phyloP scores from a whole-genome alignment of 2,888 invertebrate species.

The Polydrusus pterygomalis region DNA sequence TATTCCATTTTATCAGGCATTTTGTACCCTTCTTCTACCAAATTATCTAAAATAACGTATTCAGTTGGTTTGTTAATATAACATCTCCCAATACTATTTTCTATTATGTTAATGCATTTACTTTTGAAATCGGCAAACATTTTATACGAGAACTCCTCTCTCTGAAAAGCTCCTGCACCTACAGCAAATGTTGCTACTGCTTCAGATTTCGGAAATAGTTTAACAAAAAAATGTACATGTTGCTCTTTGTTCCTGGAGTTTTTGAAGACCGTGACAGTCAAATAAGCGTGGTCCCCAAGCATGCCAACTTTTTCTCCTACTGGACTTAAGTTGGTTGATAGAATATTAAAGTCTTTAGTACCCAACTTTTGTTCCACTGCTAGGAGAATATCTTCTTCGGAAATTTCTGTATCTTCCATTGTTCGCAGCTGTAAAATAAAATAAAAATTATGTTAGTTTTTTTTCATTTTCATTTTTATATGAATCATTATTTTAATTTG shows the following conservation, averaged over 20 bases:
- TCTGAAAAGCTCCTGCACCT: constrained; percentile 62
- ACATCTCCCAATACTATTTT: constrained; percentile 67
- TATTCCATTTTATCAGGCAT: constrained; percentile 59
- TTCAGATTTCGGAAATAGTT: constrained; percentile 62
- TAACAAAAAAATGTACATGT: constrained; percentile 63
- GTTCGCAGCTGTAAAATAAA: neutral
- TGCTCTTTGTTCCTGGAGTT: constrained; percentile 48
- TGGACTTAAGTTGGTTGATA: constrained; percentile 52
- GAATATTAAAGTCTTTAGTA: constrained; percentile 56
- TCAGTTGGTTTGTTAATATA: constrained; percentile 64
- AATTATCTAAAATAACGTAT: constrained; percentile 70
- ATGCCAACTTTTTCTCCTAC: constrained; percentile 60
- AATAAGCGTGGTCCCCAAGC: constrained; percentile 63
- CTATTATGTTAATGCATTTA: constrained; percentile 55
- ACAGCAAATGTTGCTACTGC: constrained; percentile 61
- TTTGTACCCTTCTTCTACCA: constrained; percentile 65
- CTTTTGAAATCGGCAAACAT: constrained; percentile 58
- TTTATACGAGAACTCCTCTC: constrained; percentile 63
- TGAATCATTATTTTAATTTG: no score
- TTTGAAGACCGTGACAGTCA: constrained; percentile 58
- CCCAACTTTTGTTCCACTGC: constrained; percentile 56
- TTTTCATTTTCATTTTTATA: no score
- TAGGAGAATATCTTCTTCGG: constrained; percentile 49
- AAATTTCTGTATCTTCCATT: constrained; percentile 35
- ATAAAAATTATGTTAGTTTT: neutral